phyloP scores from a whole-genome alignment of 2,797 vertebrate genomes.

The Sphenodon punctatus region DNA sequence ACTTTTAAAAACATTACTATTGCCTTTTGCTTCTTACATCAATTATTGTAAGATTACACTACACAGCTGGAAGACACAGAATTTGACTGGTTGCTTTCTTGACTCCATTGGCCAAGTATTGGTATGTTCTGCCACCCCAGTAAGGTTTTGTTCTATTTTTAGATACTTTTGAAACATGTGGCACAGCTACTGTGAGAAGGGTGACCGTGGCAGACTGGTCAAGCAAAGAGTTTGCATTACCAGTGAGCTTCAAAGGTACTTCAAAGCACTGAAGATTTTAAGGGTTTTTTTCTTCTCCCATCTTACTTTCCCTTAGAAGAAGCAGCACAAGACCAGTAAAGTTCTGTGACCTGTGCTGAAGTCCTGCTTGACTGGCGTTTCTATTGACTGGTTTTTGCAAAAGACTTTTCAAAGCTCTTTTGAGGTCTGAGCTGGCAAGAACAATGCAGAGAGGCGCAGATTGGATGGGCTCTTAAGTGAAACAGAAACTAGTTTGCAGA shows the following conservation, averaged over 20 bases:
- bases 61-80: not conserved
- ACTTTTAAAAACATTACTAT: not conserved
- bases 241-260: not conserved
- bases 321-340: not conserved
- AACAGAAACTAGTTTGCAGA: not conserved
- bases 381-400: not conserved
- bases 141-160: rapidly evolving
- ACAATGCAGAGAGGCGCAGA: not conserved
- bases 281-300: not conserved
- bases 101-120: not conserved
- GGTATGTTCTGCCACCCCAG: rapidly evolving
- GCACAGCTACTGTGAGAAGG: rapidly evolving
- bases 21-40: no score
- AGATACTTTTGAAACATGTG: not conserved
- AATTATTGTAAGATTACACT: no score
- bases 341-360: not conserved
- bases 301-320: not conserved
- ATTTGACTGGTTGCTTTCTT: not conserved
- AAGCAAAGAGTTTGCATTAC: no score
- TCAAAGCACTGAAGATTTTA: not conserved
- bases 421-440: not conserved
- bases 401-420: not conserved
- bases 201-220: not conserved
- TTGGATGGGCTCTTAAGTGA: not conserved
- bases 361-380: not conserved